Conservation (phyloP, 2,797 vertebrate genomes). For the Poecilia wingei region DNA sequence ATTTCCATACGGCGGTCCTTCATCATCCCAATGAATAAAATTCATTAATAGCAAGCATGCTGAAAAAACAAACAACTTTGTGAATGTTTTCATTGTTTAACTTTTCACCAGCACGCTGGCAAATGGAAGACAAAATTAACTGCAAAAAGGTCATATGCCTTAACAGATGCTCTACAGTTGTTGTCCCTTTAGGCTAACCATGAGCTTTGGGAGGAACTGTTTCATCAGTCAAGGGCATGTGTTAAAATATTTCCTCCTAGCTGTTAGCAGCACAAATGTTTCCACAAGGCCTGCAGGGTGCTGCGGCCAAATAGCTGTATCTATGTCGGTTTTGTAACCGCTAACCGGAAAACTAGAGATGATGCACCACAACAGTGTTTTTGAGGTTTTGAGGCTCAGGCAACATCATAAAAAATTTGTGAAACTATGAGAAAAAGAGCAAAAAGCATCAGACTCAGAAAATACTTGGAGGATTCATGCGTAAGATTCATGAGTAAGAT, state of each 20-base stretch:
- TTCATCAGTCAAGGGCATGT: conserved; percentile 36
- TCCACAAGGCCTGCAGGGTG: neutral
- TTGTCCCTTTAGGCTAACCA: conserved; percentile 32
- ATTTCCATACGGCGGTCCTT: neutral
- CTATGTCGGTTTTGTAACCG: neutral
- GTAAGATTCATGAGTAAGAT: neutral
- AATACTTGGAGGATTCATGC: neutral
- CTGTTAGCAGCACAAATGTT: conserved; percentile 12
- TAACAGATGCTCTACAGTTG: conserved; percentile 29
- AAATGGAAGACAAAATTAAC: conserved; percentile 30
- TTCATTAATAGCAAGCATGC: neutral
- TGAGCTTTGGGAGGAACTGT: conserved; percentile 36
- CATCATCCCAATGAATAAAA: neutral
- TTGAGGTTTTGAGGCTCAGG: neutral
- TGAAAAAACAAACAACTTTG: conserved; percentile 17
- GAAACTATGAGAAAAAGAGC: neutral
- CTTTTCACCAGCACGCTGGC: conserved; percentile 3
- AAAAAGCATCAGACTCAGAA: neutral
- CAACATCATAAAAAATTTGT: neutral
- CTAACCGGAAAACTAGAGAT: neutral
- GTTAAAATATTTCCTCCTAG: conserved; percentile 8
- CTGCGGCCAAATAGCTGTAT: neutral
- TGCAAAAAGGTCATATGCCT: conserved; percentile 52
- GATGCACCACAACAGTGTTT: neutral
- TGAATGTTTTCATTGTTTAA: conserved; percentile 48